phyloP scores from a whole-genome alignment of 2,113 vertebrate species.

The Galemys pyrenaicus region DNA sequence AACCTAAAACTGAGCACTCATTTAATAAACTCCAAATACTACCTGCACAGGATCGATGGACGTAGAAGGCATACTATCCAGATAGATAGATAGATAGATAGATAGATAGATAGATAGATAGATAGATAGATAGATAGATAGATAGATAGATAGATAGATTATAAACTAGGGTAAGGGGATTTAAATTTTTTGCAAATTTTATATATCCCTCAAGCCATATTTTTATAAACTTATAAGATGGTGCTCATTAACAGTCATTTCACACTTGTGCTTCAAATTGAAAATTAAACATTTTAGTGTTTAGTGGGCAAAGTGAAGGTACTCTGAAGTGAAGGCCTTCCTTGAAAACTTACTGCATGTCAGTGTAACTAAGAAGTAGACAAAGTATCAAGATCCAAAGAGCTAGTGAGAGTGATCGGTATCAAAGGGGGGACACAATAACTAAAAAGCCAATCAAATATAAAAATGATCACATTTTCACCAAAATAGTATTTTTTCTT shows the following conservation, averaged over 20 bases:
- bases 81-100: no score
- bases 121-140: no score
- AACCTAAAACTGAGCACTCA: slow-evolving; percentile 20
- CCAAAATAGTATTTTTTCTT: background rate
- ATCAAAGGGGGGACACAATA: background rate
- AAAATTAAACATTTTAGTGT: background rate
- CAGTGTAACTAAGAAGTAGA: background rate
- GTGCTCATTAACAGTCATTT: background rate
- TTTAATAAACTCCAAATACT: slow-evolving; percentile 33
- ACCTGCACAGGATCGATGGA: background rate
- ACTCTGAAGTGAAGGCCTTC: background rate
- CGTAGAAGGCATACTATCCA: background rate
- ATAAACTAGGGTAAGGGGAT: background rate
- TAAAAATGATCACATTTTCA: slow-evolving; percentile 14
- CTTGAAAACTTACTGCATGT: background rate
- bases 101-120: no score
- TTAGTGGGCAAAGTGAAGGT: background rate
- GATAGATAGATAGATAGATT: background rate
- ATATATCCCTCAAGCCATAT: background rate
- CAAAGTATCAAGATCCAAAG: slow-evolving; percentile 8
- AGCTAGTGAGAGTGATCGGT: background rate
- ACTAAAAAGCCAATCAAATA: background rate
- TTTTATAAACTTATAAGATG: slow-evolving; percentile 8
- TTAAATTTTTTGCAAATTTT: slow-evolving; percentile 26
- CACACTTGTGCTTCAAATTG: background rate